phyloP scores from a whole-genome alignment of 2,113 vertebrate species.

The Zootoca vivipara region DNA sequence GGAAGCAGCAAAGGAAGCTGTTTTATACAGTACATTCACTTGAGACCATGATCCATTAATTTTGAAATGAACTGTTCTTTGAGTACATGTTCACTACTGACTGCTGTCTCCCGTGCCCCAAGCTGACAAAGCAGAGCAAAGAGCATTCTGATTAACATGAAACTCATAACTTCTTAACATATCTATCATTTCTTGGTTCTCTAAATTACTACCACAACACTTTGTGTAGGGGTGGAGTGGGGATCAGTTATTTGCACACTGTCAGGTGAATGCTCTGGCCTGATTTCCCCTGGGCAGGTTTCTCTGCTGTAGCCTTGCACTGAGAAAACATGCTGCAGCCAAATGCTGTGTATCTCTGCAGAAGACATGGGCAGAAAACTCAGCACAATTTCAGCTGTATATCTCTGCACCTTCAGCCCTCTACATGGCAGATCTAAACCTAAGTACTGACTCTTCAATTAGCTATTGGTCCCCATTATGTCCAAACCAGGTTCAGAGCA shows the following conservation, averaged over 20 bases:
- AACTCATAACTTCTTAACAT: neutral
- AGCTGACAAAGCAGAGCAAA: conserved; percentile 1
- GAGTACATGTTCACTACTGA: neutral
- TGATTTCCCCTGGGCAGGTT: conserved; percentile 2
- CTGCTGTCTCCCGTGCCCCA: neutral
- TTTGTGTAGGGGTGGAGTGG: neutral
- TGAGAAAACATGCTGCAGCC: neutral
- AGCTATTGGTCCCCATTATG: too few relatives aligned
- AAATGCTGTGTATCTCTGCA: neutral
- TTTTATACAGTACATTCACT: neutral
- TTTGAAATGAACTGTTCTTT: conserved; percentile 9
- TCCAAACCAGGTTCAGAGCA: too few relatives aligned
- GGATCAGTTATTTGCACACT: neutral
- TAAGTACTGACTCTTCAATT: neutral
- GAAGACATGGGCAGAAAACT: neutral
- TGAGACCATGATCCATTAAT: conserved; percentile 2
- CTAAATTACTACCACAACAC: neutral
- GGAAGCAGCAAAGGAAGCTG: neutral
- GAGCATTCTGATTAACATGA: neutral
- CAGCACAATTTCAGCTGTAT: neutral
- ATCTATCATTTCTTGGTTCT: neutral
- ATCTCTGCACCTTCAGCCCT: neutral
- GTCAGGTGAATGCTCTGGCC: neutral
- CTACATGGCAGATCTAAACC: neutral
- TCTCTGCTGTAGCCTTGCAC: neutral